Evolutionary conservation across 53 echinoderm and acorn worm species (phyloP).

Genomic region (Apostichopus leukothele): DNA sequence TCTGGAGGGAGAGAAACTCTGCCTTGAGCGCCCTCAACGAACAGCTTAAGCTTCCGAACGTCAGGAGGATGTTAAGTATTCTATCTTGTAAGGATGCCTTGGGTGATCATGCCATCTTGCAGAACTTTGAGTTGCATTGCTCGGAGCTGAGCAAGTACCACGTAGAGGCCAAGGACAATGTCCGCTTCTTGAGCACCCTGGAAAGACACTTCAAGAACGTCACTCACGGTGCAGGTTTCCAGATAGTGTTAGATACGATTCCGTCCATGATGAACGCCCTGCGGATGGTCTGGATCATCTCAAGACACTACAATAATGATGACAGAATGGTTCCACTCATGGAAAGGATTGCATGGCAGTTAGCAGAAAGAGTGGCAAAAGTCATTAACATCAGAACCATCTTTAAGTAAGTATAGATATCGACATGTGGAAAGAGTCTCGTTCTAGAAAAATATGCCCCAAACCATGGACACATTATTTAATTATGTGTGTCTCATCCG

Average conservation of each 20-base stretch:
- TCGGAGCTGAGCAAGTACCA: conserved; percentile 97
- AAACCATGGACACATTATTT: no score
- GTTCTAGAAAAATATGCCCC: no score
- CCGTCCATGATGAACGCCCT: conserved; percentile 99
- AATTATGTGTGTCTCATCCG: no score
- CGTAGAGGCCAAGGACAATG: conserved; percentile 98
- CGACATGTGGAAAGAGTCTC: background rate
- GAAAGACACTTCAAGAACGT: conserved; percentile 99
- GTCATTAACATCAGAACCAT: conserved; percentile 99
- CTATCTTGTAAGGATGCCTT: conserved; percentile 84
- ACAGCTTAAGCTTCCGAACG: conserved; percentile 85
- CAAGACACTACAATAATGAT: conserved; percentile 96
- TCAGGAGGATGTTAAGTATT: conserved; percentile 90
- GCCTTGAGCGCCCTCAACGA: conserved; percentile 90
- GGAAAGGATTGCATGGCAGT: conserved; percentile 98
- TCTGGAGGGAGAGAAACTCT: conserved; percentile 96
- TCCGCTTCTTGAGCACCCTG: conserved; percentile 93
- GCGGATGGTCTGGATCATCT: conserved; percentile 99
- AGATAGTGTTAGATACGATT: conserved; percentile 93
- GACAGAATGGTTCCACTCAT: conserved; percentile 98
- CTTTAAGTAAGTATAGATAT: conserved; percentile 75
- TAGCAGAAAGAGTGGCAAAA: conserved; percentile 95
- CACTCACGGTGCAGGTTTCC: conserved; percentile 96
- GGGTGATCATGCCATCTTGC: conserved; percentile 92
- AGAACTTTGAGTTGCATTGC: conserved; percentile 94